Evolutionary conservation across 2,888 invertebrate genomes (phyloP), one percentile per base, ranked within the genome.

Genomic region (Pristionchus arcanus): DNA sequence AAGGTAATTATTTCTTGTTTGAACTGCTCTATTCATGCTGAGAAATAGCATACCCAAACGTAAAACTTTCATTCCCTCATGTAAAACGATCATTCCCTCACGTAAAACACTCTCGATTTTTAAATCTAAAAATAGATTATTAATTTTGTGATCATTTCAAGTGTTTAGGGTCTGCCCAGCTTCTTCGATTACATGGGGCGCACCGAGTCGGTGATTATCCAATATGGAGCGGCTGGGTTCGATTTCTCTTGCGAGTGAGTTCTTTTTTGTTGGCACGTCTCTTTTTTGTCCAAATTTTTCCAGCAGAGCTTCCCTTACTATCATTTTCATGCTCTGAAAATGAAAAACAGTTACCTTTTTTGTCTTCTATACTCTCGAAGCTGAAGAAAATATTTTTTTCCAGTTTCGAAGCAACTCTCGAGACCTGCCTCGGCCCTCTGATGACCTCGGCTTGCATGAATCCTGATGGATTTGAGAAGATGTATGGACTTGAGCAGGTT

Each of bases 391-490:
- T n/a, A n/a, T n/a, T n/a, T n/a, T n/a, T 81, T 77, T 77, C 21
- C 74, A 77, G 81, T 28, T 81, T 81, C 81, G 81, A 81, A 16
- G 1, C 34, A n/a, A 81, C 81, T 13, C 81, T 81, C 28, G 81
- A 81, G 81, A 28, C 81, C 1, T 81, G 81, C 15, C n/a, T 81
- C 42, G 81, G 81, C n/a, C 9, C 25, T 13, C 81, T 42, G 49
- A 81, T 81, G 81, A 81, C 81, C 2, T 81, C 81, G 7, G n/a
- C 81, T 13, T 81, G 81, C 34, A 81, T 81, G 81, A 81, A 81
- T 28, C 81, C 81, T n/a, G 81, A 42, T 28, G 81, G n/a, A 28
- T 81, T 81, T 49, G 49, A 1, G 42, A 81, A 42, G 49, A 81
- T 81, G 81, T 81, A 81, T 25, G 49, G 77, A 25, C 21, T 55